These are phyloP conservation scores for Spisula subtruncata DNA, from an alignment of 2,888 invertebrate genomes.

Conservation along the genomic window DNA sequence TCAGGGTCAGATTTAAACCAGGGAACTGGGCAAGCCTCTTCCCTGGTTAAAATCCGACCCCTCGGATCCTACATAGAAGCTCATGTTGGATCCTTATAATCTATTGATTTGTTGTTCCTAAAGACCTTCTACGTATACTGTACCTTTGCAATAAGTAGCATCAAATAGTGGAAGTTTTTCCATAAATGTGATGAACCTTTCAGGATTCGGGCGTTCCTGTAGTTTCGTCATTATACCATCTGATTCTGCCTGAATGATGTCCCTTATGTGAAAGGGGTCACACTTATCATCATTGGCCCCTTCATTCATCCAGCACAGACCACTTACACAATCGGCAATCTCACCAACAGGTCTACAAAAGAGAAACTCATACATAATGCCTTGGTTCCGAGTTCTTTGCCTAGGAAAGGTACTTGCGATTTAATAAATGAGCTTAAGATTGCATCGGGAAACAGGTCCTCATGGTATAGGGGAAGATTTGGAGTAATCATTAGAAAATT, in stretches of 20 bases:
- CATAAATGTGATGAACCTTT: neutral
- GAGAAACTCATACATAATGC: neutral
- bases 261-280: neutral
- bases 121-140: neutral
- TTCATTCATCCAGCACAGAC: neutral
- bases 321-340: neutral
- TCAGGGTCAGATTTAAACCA: too few species aligned
- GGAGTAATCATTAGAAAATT: too few species aligned
- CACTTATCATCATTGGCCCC: neutral
- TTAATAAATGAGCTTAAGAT: too few species aligned
- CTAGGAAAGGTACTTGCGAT: too few species aligned
- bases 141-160: conserved; percentile 20
- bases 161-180: neutral
- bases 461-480: too few species aligned
- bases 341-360: neutral
- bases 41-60: too few species aligned
- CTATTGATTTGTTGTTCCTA: too few species aligned
- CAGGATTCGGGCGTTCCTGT: neutral
- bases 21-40: too few species aligned
- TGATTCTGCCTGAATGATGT: neutral
- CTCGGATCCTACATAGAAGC: too few species aligned
- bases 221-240: neutral
- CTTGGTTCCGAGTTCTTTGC: too few species aligned
- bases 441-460: too few species aligned
- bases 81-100: too few species aligned